Conservation (phyloP, 2,888 invertebrate species). For the Drosophila paramelanica region DNA sequence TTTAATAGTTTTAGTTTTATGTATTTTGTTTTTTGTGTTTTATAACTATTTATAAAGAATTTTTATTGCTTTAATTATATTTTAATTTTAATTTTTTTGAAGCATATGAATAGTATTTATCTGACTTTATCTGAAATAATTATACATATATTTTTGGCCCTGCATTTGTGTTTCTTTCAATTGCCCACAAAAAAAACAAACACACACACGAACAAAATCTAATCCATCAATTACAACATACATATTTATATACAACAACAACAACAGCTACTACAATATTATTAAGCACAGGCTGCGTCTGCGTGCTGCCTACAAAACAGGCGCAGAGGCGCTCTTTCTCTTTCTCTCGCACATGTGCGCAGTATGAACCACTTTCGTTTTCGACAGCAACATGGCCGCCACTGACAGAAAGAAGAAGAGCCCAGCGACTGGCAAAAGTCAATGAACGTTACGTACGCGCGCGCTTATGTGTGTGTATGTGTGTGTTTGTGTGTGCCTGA, state of each 20-base stretch:
- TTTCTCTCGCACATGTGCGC: constrained; percentile 24
- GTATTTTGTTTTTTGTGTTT: not conserved
- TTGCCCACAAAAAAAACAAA: constrained; percentile 1
- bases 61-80: no score
- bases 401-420: constrained; percentile 33
- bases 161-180: constrained; percentile 3
- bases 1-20: not conserved
- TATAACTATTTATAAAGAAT: not conserved
- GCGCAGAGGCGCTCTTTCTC: constrained; percentile 29
- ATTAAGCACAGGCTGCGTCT: constrained; percentile 63
- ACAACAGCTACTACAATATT: constrained; percentile 17
- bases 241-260: constrained; percentile 5
- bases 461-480: constrained; percentile 5
- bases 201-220: constrained; percentile 39
- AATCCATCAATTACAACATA: constrained; percentile 76
- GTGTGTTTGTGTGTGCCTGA: constrained; percentile 1
- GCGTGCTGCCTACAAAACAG: constrained; percentile 60
- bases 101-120: no score
- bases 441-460: constrained; percentile 60
- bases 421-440: constrained; percentile 58
- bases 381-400: constrained; percentile 64
- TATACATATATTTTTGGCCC: not conserved
- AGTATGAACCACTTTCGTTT: constrained; percentile 75
- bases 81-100: no score
- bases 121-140: no score